A percentile compares a stretch with the other conserved stretches of the same genome.
Evolutionary conservation across 2,888 invertebrate genomes (phyloP).

Genomic region (Morpho deidamia): DNA sequence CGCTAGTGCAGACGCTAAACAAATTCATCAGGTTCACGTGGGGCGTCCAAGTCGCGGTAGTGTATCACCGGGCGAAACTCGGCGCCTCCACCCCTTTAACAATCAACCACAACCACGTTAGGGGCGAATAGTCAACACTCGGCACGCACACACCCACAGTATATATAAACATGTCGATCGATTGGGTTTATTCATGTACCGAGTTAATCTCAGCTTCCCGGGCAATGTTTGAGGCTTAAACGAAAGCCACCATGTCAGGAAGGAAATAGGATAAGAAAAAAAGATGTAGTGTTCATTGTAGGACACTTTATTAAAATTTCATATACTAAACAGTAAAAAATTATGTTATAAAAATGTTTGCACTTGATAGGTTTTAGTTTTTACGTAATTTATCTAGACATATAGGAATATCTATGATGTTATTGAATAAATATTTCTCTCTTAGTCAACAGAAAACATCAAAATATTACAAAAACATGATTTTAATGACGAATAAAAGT

Average conservation of each 20-base stretch:
- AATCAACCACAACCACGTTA: constrained; percentile 46
- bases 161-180: constrained; percentile 2
- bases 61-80: constrained; percentile 94
- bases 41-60: constrained; percentile 95
- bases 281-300: constrained; percentile 9
- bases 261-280: constrained; percentile 3
- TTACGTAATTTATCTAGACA: too few species aligned
- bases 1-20: constrained; percentile 68
- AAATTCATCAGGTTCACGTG: constrained; percentile 93
- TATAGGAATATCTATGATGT: too few species aligned
- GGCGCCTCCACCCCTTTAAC: constrained; percentile 85
- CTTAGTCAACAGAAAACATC: too few species aligned
- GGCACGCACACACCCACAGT: constrained; percentile 12
- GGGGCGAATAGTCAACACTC: constrained; percentile 7
- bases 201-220: constrained; percentile 64
- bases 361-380: too few species aligned
- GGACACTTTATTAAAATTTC: constrained; percentile 21
- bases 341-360: not conserved
- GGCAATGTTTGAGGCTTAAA: constrained; percentile 20
- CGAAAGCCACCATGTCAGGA: not conserved
- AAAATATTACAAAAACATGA: too few species aligned
- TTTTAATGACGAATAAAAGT: too few species aligned
- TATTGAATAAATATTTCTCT: too few species aligned
- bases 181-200: not conserved
- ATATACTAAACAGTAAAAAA: constrained; percentile 5